phyloP scores from a whole-genome alignment of 2,888 invertebrate species.

The Caenorhabditis imperialis region DNA sequence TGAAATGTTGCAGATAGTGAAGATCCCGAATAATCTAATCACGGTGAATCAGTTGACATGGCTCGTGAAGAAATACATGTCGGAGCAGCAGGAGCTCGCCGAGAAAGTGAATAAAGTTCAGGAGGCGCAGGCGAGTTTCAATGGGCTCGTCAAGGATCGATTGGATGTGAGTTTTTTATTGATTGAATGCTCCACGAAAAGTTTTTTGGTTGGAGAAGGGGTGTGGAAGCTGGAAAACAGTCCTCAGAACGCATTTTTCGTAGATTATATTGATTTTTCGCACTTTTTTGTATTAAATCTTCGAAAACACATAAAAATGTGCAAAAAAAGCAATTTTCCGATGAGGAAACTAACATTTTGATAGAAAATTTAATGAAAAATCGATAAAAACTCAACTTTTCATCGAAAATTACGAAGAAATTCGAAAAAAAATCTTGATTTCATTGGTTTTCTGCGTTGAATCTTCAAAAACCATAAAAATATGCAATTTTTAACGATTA shows the following conservation, averaged over 20 bases:
- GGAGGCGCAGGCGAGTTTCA: constrained; percentile 5
- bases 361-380: too few relatives aligned
- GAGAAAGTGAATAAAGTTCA: constrained; percentile 16
- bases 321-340: too few relatives aligned
- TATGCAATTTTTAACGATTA: too few relatives aligned
- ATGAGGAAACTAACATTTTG: too few relatives aligned
- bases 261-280: too few relatives aligned
- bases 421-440: too few relatives aligned
- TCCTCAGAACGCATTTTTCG: not conserved
- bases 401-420: too few relatives aligned
- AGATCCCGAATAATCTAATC: constrained; percentile 9
- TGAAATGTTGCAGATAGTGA: constrained; percentile 3
- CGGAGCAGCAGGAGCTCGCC: constrained; percentile 19
- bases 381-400: too few relatives aligned
- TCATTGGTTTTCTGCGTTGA: too few relatives aligned
- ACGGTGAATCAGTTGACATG: constrained; percentile 8
- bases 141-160: constrained; percentile 4
- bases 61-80: constrained; percentile 13
- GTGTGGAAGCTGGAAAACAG: not conserved
- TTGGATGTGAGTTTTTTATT: constrained; percentile 6
- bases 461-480: too few relatives aligned
- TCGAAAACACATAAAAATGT: too few relatives aligned
- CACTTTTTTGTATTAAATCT: too few relatives aligned
- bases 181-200: not conserved
- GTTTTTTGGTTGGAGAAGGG: not conserved